phyloP scores from a whole-genome alignment of 2,113 vertebrate species.

The Salvelinus alpinus region DNA sequence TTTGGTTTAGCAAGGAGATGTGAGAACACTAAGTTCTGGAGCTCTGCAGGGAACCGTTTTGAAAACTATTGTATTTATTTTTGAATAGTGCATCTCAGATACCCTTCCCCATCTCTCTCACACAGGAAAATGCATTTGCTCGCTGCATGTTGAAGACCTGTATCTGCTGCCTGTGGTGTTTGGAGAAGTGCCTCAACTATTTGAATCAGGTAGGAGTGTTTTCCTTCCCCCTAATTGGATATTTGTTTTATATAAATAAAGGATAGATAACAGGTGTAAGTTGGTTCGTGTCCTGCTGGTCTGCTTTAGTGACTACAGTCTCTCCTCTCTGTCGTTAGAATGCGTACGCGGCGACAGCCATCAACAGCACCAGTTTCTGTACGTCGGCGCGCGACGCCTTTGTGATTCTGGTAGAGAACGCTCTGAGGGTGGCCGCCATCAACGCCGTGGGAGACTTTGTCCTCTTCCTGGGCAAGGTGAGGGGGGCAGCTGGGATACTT shows the following conservation, averaged over 20 bases:
- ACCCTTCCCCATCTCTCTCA: slow-evolving; percentile 13
- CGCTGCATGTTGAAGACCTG: slow-evolving; percentile 94
- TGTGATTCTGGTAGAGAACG: slow-evolving; percentile 95
- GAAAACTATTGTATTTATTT: too few relatives aligned
- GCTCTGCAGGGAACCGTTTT: too few relatives aligned
- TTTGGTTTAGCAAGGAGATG: too few relatives aligned
- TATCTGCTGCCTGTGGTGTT: slow-evolving; percentile 99
- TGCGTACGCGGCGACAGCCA: slow-evolving; percentile 96
- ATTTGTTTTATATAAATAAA: too few relatives aligned
- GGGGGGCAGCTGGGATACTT: slow-evolving; percentile 10
- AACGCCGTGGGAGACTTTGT: slow-evolving; percentile 97
- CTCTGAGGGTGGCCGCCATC: slow-evolving; percentile 93
- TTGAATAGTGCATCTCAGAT: not conserved
- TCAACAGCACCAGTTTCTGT: slow-evolving; percentile 99
- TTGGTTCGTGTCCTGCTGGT: not conserved
- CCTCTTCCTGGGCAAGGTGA: slow-evolving; percentile 95
- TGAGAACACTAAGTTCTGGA: too few relatives aligned
- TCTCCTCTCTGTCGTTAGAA: slow-evolving; percentile 76
- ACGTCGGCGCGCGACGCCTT: slow-evolving; percentile 96
- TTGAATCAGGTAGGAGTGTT: slow-evolving; percentile 87
- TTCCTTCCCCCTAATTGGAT: too few relatives aligned
- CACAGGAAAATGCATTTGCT: slow-evolving; percentile 92
- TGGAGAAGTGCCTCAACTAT: slow-evolving; percentile 99
- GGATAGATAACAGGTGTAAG: not conserved
- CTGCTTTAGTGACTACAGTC: not conserved